phyloP scores from a whole-genome alignment of 2,888 invertebrate genomes.

The Lomographa bimaculata region DNA sequence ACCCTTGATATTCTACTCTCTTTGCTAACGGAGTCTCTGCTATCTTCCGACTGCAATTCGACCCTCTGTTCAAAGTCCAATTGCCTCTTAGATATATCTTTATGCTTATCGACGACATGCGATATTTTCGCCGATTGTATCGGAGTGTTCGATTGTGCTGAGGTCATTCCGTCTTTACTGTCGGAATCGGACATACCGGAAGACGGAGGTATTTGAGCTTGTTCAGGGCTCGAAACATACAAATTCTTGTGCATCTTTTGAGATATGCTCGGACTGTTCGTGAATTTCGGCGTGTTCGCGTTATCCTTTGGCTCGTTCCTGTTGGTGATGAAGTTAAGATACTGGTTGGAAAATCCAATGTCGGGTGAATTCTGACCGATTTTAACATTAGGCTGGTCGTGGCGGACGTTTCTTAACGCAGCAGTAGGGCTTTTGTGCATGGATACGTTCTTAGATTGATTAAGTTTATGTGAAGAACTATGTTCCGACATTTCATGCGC shows the following conservation, averaged over 20 bases:
- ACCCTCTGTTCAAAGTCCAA: slow-evolving; percentile 74
- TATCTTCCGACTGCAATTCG: slow-evolving; percentile 77
- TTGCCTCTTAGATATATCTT: slow-evolving; percentile 77
- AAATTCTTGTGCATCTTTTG: slow-evolving; percentile 81
- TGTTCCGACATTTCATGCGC: slow-evolving; percentile 49
- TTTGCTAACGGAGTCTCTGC: slow-evolving; percentile 76
- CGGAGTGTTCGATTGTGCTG: slow-evolving; percentile 65
- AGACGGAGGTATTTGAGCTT: slow-evolving; percentile 77
- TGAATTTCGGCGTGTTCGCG: slow-evolving; percentile 80
- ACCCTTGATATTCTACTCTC: slow-evolving; percentile 74
- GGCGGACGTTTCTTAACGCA: slow-evolving; percentile 69
- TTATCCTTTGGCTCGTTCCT: slow-evolving; percentile 81
- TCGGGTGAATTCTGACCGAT: slow-evolving; percentile 69
- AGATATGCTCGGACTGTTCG: slow-evolving; percentile 76
- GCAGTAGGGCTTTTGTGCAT: slow-evolving; percentile 67
- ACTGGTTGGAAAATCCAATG: slow-evolving; percentile 77
- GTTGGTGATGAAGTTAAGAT: slow-evolving; percentile 74
- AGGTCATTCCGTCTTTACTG: slow-evolving; percentile 75
- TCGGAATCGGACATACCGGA: slow-evolving; percentile 78
- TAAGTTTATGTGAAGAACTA: slow-evolving; percentile 46
- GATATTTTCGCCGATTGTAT: slow-evolving; percentile 74
- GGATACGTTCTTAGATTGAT: slow-evolving; percentile 49
- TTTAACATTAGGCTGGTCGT: slow-evolving; percentile 72
- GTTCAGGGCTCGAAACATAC: slow-evolving; percentile 79
- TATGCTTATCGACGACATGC: slow-evolving; percentile 65